Base-by-base conservation (phyloP, 2,113 vertebrate species). In the Xiphophorus maculatus region DNA sequence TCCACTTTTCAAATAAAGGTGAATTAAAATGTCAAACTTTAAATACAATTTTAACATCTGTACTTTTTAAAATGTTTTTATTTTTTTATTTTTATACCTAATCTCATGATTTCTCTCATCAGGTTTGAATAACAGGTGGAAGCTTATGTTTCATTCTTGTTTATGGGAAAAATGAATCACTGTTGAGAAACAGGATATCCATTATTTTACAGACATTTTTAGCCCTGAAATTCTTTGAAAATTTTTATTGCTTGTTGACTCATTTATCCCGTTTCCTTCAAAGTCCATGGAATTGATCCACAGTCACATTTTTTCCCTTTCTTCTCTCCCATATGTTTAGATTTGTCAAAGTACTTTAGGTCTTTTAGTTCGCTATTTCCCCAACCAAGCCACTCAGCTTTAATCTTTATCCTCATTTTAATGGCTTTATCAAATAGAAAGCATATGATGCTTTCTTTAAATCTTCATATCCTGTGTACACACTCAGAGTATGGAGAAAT, bases 401-500 rank as follows among this genome's bases (percentile, higher is more conserved):
- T 91, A 81, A 92, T 89, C 88, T 89, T 61, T 67, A 61, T 75
- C 73, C 82, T 83, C 9, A 44, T 14, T 88, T 93, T 87, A 92
- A 93, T 86, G 81, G 83, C 88, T 80, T 72, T 63, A 73, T 91
- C 83, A 91, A 94, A 94, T 93, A 75, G 89, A 88, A 93, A 94
- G 90, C 93, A 94, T 58, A 94, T 92, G 92, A 93, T 76, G 76
- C 83, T 85, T 69, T 44, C 71, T 80, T 83, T 76, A 76, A 81
- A 69, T 85, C 78, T 79, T 66, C 65, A 90, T 87, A 65, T 82
- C 66, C 80, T 74, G 68, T 81, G 66, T 69, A 86, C 77, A 64
- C 82, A 77, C 86, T 86, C 33, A 11, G 61, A 63, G 67, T 71
- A 73, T 35, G 32, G 48, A 65, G 62, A 63, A 76, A 77, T 84